Percentiles rank a stretch among this genome's conserved stretches.
These are phyloP conservation scores for Thera obeliscata DNA, from an alignment of 2,888 invertebrate species.

Conservation along the genomic window DNA sequence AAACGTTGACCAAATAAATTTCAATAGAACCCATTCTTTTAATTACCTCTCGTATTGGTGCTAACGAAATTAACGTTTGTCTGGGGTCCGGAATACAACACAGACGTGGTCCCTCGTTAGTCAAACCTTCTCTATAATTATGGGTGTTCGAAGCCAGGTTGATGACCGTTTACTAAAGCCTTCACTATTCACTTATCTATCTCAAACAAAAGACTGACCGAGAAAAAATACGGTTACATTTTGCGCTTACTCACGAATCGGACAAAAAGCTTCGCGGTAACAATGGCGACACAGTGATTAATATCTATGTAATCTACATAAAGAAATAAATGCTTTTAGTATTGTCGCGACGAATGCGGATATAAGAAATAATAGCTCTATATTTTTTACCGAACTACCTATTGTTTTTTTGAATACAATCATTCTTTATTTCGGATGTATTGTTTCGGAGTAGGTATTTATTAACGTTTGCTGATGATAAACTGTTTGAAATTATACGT, in stretches of 20 bases:
- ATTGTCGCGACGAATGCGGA: slow-evolving; percentile 37
- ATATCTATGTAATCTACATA: slow-evolving; percentile 61
- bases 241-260: slow-evolving; percentile 72
- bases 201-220: slow-evolving; percentile 71
- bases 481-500: slow-evolving; percentile 12
- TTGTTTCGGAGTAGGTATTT: neutral
- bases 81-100: slow-evolving; percentile 41
- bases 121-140: slow-evolving; percentile 71
- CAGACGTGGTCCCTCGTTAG: slow-evolving; percentile 65
- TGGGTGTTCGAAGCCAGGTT: slow-evolving; percentile 59
- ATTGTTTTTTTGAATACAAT: slow-evolving; percentile 30
- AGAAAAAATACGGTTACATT: slow-evolving; percentile 62
- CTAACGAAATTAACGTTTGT: slow-evolving; percentile 51
- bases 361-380: slow-evolving; percentile 36
- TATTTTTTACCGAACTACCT: slow-evolving; percentile 36
- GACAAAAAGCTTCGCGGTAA: slow-evolving; percentile 63
- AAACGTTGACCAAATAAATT: slow-evolving; percentile 31
- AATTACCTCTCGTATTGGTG: slow-evolving; percentile 42
- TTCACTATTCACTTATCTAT: slow-evolving; percentile 77
- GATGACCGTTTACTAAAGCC: slow-evolving; percentile 69
- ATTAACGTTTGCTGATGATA: slow-evolving; percentile 19
- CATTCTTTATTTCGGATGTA: too few relatives aligned
- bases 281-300: slow-evolving; percentile 75
- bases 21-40: slow-evolving; percentile 37
- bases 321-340: slow-evolving; percentile 46